phyloP scores from a whole-genome alignment of 2,888 invertebrate species.

The Cantharis lateralis region DNA sequence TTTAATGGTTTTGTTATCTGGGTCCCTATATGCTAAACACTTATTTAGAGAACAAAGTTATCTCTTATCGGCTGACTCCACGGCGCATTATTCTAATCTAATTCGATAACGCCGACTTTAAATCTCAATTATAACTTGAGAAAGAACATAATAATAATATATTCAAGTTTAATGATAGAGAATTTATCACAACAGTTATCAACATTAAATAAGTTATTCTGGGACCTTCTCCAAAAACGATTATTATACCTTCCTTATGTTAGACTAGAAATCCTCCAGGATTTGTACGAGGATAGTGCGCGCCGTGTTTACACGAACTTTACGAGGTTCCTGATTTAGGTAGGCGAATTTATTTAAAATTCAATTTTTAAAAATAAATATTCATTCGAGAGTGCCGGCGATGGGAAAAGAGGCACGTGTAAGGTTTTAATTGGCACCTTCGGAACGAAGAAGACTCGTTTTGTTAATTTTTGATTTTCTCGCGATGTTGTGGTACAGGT shows the following conservation, averaged over 20 bases:
- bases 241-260: conserved; percentile 15
- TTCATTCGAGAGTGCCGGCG: not conserved
- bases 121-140: conserved; percentile 42
- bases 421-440: not conserved
- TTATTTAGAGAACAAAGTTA: conserved; percentile 16
- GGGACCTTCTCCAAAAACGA: conserved; percentile 11
- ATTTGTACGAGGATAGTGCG: conserved; percentile 4
- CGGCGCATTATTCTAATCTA: conserved; percentile 14
- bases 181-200: conserved; percentile 44
- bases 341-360: not conserved
- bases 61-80: conserved; percentile 14
- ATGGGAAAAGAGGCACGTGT: not conserved
- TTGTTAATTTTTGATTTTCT: conserved; percentile 32
- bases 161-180: conserved; percentile 42
- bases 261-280: conserved; percentile 9
- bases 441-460: conserved; percentile 9
- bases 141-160: conserved; percentile 37
- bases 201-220: conserved; percentile 35
- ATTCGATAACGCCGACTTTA: conserved; percentile 34
- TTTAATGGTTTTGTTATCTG: conserved; percentile 23
- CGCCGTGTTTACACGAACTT: not conserved
- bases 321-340: not conserved
- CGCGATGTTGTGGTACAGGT: conserved; percentile 33
- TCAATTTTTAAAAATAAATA: not conserved
- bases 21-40: conserved; percentile 21